Evolutionary conservation across 2,888 invertebrate species (phyloP).

Genomic region (Lepidocyrtinus sp.): DNA sequence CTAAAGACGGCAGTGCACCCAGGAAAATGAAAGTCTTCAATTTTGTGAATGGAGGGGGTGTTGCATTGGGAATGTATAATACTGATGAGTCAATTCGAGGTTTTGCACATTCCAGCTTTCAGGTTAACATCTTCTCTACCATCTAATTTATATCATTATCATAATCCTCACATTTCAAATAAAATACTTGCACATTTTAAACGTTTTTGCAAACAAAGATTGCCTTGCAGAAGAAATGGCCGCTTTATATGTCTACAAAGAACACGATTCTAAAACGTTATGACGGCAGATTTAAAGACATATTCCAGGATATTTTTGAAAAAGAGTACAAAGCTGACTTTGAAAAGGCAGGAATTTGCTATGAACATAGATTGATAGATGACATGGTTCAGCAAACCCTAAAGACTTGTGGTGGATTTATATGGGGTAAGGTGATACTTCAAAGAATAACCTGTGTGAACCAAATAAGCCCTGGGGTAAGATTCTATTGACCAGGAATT

Average conservation of each 20-base stretch:
- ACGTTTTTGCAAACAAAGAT: constrained; percentile 73
- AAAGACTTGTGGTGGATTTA: constrained; percentile 88
- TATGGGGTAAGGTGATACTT: constrained; percentile 78
- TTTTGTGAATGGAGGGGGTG: constrained; percentile 82
- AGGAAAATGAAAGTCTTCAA: constrained; percentile 78
- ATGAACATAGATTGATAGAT: constrained; percentile 92
- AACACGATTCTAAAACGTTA: constrained; percentile 92
- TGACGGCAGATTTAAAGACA: constrained; percentile 93
- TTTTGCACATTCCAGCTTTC: constrained; percentile 91
- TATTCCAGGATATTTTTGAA: constrained; percentile 90
- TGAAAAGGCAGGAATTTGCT: constrained; percentile 87
- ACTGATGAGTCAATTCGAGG: constrained; percentile 87
- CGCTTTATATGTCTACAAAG: constrained; percentile 91
- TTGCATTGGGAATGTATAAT: constrained; percentile 92
- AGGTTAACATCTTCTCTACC: too few species aligned
- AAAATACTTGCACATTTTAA: background rate
- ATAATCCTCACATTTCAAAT: background rate
- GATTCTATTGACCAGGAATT: too few species aligned
- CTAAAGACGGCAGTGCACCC: constrained; percentile 76
- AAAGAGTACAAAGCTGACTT: constrained; percentile 83
- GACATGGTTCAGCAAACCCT: constrained; percentile 92
- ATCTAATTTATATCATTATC: background rate
- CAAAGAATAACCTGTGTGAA: too few species aligned
- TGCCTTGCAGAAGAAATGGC: constrained; percentile 88
- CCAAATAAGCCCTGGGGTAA: too few species aligned